Base-by-base conservation (phyloP, 2,113 vertebrate genomes). In the Pelodiscus sinensis region DNA sequence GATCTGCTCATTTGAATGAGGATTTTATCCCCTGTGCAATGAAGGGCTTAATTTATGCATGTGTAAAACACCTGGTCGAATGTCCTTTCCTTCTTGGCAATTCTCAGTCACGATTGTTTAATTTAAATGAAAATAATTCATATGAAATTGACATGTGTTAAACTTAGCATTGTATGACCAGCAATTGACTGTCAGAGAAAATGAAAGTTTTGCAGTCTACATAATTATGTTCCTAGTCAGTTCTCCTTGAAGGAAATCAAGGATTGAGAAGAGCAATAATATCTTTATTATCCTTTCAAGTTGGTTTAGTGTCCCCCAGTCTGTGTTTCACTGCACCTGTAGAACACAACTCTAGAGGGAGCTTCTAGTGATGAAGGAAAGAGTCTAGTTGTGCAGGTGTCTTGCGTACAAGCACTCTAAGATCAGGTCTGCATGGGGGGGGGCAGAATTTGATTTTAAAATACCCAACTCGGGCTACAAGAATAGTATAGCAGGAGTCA, bases 51-150 rank as follows among this genome's bases (percentile, higher is more conserved):
- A 35, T 5, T 86, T 24, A 2, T 2, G 8, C 14, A 29, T 71
- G 0, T 4, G 77, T 78, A 94, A 35, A 75, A 22, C 19, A 25
- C n/a, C 3, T 14, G 24, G 3, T 50, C 1, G 3, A 11, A 1
- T 35, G 6, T 0, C 1, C 80, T 85, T 78, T 44, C 86, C 15
- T 7, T 73, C 38, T 52, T 68, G 2, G 3, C 4, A 25, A 2
- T 29, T 13, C 71, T 3, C 10, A 3, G 60, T 50, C 14, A 79
- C 65, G 2, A n/a, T 2, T 65, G 21, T 81, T 75, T 58, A 94
- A 9, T 0, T 21, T 62, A 90, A 35, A 2, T 65, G 6, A 84
- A 87, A 90, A 58, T 22, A 52, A 2, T 5, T 62, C 22, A 54
- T 12, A 5, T 75, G 38, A 44, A 44, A 38, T 24, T 38, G 68